These are phyloP conservation scores for Eupithecia centaureata DNA, from an alignment of 2,888 invertebrate genomes.

Conservation along the genomic window DNA sequence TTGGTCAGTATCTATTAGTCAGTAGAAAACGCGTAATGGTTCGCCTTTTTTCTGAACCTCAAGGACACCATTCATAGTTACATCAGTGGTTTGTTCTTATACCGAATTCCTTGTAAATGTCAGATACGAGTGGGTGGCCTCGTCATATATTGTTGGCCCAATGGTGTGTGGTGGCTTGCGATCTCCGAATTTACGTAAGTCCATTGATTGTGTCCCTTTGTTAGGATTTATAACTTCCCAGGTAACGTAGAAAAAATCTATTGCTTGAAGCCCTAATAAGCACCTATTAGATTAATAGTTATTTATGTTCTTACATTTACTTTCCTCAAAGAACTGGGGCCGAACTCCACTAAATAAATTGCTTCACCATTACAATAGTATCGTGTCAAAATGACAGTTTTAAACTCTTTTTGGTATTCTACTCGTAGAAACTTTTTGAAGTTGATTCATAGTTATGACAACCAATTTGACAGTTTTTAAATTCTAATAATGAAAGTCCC, in stretches of 20 bases:
- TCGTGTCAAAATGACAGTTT: too few species aligned
- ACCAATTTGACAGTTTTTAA: too few species aligned
- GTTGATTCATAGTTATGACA: too few species aligned
- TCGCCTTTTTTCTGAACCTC: neutral
- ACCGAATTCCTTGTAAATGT: constrained; percentile 51
- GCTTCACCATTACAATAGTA: too few species aligned
- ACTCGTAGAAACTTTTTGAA: too few species aligned
- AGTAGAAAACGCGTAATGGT: neutral
- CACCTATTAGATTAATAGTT: neutral
- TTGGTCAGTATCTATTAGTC: neutral
- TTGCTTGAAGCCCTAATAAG: neutral
- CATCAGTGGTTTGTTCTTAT: constrained; percentile 34
- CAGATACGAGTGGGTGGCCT: constrained; percentile 59
- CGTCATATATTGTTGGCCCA: constrained; percentile 60
- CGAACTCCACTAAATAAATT: too few species aligned
- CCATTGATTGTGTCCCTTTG: constrained; percentile 33
- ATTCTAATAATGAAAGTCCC: too few species aligned
- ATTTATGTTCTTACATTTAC: neutral
- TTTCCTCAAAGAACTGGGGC: too few species aligned
- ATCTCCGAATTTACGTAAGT: constrained; percentile 52
- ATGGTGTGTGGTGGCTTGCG: constrained; percentile 48
- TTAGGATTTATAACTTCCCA: constrained; percentile 9
- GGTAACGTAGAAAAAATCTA: neutral
- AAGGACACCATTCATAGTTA: constrained; percentile 8
- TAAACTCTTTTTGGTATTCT: too few species aligned